Evolutionary conservation across 2,113 vertebrate species (phyloP), one percentile per base, ranked within the genome.

Genomic region (Callaeas wilsoni): DNA sequence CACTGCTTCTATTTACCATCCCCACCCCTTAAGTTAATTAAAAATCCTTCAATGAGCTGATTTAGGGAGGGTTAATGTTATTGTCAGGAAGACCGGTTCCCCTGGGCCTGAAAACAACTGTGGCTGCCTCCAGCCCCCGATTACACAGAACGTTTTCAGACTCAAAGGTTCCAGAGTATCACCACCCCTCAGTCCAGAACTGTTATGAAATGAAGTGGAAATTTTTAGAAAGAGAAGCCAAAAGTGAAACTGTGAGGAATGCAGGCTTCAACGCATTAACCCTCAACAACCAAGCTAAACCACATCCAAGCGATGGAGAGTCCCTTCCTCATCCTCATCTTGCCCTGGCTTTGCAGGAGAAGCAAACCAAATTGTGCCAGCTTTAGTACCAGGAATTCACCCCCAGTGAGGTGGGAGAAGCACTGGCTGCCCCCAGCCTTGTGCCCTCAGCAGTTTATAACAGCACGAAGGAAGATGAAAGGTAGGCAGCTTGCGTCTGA

Each of bases 141-240:
- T 9, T 16, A 52, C 62, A 64, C n/a, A 74, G 60, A 74, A 46
- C 75, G 21, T n/a, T 84, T 74, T 79, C 82, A 37, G 74, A 17
- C 50, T 74, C 65, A 10, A 71, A 93, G 82, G 84, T 77, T 71
- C 70, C 73, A 9, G 56, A 69, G 60, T 18, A 69, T 67, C 75
- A 64, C 65, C 90, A 92, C 80, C 86, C 76, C 89, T 93, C 78
- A 65, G 90, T 94, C 92, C 87, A 75, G 39, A 88, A 37, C 63
- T 19, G 41, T 89, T 90, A 94, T 39, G 87, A 95, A 96, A 96
- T 29, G n/a, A 89, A 96, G 84, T 91, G 92, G 90, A 96, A 96
- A 95, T 78, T 81, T 94, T 91, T 20, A 62, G 74, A 81, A 94
- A 82, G 87, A 82, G 90, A 94, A 91, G 91, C 90, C 94, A 95